These are phyloP conservation scores for Mesocentrotus franciscanus DNA, from an alignment of 53 echinoderm and acorn worm genomes.

Conservation along the genomic window DNA sequence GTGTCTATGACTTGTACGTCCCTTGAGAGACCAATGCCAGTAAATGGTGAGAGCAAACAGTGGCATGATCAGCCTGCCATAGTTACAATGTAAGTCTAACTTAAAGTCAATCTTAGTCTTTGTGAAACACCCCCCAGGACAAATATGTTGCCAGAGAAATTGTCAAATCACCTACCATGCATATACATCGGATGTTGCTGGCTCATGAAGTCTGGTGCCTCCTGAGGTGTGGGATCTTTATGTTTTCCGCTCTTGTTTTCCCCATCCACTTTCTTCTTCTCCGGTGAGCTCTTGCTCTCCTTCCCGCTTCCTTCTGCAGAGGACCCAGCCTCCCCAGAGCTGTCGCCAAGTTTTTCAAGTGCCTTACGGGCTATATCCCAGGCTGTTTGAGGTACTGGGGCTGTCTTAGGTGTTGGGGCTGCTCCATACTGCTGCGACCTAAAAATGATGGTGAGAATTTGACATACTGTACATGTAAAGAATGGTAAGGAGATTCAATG, in stretches of 20 bases:
- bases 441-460: background rate
- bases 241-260: background rate
- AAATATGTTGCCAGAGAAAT: background rate
- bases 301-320: constrained; percentile 41
- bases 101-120: too few relatives aligned
- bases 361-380: constrained; percentile 94
- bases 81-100: too few relatives aligned
- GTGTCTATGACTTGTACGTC: too few relatives aligned
- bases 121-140: too few relatives aligned
- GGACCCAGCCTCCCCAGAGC: constrained; percentile 33
- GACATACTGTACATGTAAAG: background rate
- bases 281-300: constrained; percentile 29
- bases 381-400: constrained; percentile 34
- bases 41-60: too few relatives aligned
- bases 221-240: background rate
- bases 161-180: constrained; percentile 31
- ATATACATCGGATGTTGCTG: constrained; percentile 48
- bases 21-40: too few relatives aligned
- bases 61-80: too few relatives aligned
- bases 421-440: constrained; percentile 67
- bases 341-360: constrained; percentile 71
- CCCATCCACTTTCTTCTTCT: constrained; percentile 4
- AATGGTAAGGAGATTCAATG: too few relatives aligned
- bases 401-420: background rate
- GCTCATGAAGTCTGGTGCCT: constrained; percentile 27